Evolutionary conservation across 2,797 vertebrate genomes (phyloP).

Genomic region (Anguilla megastoma): DNA sequence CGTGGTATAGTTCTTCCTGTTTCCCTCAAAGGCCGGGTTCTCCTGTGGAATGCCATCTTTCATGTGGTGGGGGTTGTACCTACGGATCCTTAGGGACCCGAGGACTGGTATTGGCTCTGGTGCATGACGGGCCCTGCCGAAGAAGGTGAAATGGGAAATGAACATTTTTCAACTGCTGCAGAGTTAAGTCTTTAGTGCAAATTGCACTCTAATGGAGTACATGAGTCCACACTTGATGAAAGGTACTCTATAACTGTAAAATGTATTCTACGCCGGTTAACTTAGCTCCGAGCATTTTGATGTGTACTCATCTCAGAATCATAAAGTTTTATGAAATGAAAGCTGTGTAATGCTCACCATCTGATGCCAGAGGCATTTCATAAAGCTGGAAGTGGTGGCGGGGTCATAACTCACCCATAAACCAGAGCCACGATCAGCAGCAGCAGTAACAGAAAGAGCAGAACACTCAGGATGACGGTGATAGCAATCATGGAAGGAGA

Average conservation of each 20-base stretch:
- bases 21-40: not conserved
- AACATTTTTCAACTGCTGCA: not conserved
- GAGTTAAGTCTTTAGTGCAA: too few species aligned
- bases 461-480: slow-evolving; percentile 29
- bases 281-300: too few species aligned
- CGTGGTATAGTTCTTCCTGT: slow-evolving; percentile 17
- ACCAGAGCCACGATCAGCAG: slow-evolving; percentile 2
- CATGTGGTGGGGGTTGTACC: slow-evolving; percentile 30
- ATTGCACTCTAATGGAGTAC: too few species aligned
- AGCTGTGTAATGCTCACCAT: not conserved
- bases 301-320: not conserved
- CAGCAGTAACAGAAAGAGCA: not conserved
- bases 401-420: not conserved
- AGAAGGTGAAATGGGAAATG: not conserved
- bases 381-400: not conserved
- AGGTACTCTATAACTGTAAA: too few species aligned
- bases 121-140: not conserved
- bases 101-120: slow-evolving; percentile 10
- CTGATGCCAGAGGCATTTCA: not conserved
- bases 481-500: slow-evolving; percentile 30
- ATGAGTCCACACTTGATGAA: too few species aligned
- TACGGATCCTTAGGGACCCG: slow-evolving; percentile 23
- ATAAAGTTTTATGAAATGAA: not conserved
- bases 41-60: not conserved
- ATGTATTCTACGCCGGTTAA: too few species aligned